These are phyloP conservation scores for Drosophila tristis DNA, from an alignment of 1,140 invertebrate species.

Conservation along the genomic window DNA sequence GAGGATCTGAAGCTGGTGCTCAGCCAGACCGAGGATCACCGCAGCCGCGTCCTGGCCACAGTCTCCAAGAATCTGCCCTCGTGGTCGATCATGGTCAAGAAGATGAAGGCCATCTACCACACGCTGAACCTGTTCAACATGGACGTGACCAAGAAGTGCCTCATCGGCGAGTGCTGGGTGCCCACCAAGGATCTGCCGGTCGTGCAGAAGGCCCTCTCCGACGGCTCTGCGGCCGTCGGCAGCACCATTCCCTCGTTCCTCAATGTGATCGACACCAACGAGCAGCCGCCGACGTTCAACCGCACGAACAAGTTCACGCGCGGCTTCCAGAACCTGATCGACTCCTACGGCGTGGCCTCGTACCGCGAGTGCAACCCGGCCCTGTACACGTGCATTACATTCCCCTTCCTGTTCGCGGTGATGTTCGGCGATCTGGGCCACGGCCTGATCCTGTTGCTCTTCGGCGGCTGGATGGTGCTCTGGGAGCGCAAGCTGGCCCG, in stretches of 20 bases:
- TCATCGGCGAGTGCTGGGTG: conserved; percentile 99
- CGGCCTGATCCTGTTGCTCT: conserved; percentile 88
- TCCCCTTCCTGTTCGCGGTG: conserved; percentile 91
- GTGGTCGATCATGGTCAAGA: conserved; percentile 96
- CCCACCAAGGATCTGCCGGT: conserved; percentile 93
- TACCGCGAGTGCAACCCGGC: conserved; percentile 92
- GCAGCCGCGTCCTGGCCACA: conserved; percentile 93
- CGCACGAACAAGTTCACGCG: conserved; percentile 97
- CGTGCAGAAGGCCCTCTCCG: conserved; percentile 96
- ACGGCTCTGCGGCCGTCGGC: conserved; percentile 96
- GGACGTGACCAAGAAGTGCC: conserved; percentile 96
- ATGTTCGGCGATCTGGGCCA: conserved; percentile 92
- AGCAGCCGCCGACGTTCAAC: conserved; percentile 98
- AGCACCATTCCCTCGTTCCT: conserved; percentile 97
- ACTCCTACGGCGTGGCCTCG: conserved; percentile 96
- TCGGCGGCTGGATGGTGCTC: conserved; percentile 88
- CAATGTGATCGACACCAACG: conserved; percentile 95
- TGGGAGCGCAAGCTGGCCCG: conserved; percentile 88
- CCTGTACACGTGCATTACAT: conserved; percentile 88
- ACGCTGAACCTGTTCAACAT: conserved; percentile 95
- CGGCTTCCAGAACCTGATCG: conserved; percentile 98
- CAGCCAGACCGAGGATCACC: conserved; percentile 98
- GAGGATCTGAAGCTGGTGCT: conserved; percentile 98
- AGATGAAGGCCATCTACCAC: conserved; percentile 97
- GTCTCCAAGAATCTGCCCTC: conserved; percentile 97